phyloP scores from a whole-genome alignment of 2,888 invertebrate genomes.

The Tenodera sinensis region DNA sequence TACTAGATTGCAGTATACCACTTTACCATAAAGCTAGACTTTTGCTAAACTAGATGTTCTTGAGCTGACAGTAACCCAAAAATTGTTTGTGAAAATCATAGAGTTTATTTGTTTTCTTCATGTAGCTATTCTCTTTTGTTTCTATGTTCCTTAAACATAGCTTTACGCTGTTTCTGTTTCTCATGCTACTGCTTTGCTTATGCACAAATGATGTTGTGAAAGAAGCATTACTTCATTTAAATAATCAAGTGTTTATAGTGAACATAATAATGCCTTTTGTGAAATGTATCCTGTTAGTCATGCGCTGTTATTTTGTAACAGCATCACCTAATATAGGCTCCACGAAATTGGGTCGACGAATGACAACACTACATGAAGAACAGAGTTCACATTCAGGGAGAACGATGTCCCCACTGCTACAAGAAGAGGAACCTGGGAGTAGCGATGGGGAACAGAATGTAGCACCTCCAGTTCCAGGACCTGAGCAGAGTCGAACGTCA shows the following conservation, averaged over 20 bases:
- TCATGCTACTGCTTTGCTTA: background rate
- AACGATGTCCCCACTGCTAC: constrained; percentile 38
- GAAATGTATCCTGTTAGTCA: background rate
- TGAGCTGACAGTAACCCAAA: background rate
- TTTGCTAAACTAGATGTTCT: background rate
- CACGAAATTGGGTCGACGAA: constrained; percentile 78
- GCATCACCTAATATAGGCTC: constrained; percentile 75
- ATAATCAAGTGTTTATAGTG: background rate
- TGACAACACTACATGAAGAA: constrained; percentile 92
- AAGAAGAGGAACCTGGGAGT: constrained; percentile 37
- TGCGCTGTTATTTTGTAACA: constrained; percentile 41
- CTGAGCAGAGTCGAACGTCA: background rate
- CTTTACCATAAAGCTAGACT: too few relatives aligned
- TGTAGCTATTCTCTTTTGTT: background rate
- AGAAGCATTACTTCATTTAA: background rate
- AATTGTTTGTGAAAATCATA: background rate
- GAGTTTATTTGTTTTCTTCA: background rate
- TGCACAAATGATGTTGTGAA: background rate
- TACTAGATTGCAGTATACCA: too few relatives aligned
- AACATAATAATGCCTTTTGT: background rate
- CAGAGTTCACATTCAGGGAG: constrained; percentile 38
- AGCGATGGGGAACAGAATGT: constrained; percentile 33
- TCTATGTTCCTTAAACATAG: background rate
- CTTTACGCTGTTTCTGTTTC: background rate
- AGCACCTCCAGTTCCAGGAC: background rate